phyloP scores from a whole-genome alignment of 2,888 invertebrate genomes.

The Tetranychus piercei region DNA sequence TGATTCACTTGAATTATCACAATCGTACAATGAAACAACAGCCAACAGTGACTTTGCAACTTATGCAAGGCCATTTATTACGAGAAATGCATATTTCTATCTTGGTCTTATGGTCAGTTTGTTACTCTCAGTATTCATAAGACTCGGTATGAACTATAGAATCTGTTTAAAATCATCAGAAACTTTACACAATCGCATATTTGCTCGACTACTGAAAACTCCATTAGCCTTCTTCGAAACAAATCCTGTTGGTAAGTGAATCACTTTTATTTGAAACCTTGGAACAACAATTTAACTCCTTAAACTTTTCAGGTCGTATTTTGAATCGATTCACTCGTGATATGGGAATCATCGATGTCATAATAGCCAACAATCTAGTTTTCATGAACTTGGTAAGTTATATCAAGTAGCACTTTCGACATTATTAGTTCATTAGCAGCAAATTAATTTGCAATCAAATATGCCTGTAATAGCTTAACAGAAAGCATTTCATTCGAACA shows the following conservation, averaged over 20 bases:
- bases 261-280: background rate
- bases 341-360: slow-evolving; percentile 11
- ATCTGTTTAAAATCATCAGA: slow-evolving; percentile 22
- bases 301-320: slow-evolving; percentile 18
- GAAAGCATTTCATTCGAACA: too few relatives aligned
- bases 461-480: too few relatives aligned
- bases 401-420: too few relatives aligned
- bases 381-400: background rate
- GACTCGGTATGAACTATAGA: background rate
- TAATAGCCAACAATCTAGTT: background rate
- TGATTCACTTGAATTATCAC: background rate
- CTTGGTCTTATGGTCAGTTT: background rate
- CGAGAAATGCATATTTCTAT: background rate
- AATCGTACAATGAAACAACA: background rate
- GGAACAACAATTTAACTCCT: background rate
- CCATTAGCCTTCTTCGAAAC: slow-evolving; percentile 34
- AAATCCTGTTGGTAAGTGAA: slow-evolving; percentile 35
- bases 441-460: too few relatives aligned
- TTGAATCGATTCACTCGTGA: slow-evolving; percentile 15
- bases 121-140: background rate
- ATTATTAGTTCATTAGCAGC: too few relatives aligned
- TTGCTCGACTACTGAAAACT: slow-evolving; percentile 32
- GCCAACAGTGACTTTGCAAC: background rate
- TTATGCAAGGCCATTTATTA: background rate
- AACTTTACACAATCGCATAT: slow-evolving; percentile 26